A percentile compares a stretch with the other conserved stretches of the same genome.
Evolutionary conservation across 2,888 invertebrate genomes (phyloP).

Genomic region (Sialis fuliginosa): DNA sequence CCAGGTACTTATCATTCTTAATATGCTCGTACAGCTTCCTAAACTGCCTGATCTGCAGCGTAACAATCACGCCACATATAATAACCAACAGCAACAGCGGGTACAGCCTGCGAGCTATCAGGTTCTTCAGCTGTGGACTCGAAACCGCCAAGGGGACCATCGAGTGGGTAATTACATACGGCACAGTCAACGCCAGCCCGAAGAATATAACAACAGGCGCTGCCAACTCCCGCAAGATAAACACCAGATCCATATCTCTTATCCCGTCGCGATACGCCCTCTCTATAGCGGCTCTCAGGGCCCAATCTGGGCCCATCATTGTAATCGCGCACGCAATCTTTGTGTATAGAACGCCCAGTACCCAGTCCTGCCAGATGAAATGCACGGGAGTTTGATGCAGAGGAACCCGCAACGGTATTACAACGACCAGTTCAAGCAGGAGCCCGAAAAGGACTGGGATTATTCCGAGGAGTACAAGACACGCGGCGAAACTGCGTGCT

Average conservation of each 20-base stretch:
- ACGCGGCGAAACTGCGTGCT: conserved; percentile 58
- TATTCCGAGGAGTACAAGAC: conserved; percentile 65
- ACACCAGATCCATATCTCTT: conserved; percentile 76
- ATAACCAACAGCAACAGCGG: conserved; percentile 67
- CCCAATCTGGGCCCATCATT: conserved; percentile 97
- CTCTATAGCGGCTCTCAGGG: conserved; percentile 79
- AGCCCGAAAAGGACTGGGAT: conserved; percentile 86
- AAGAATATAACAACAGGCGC: conserved; percentile 78
- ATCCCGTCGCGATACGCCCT: conserved; percentile 86
- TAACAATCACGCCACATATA: conserved; percentile 47
- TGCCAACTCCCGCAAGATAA: conserved; percentile 71
- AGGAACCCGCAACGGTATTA: conserved; percentile 85
- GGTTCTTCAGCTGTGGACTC: conserved; percentile 46
- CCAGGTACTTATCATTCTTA: conserved; percentile 97
- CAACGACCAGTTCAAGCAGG: conserved; percentile 75
- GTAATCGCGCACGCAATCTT: conserved; percentile 94
- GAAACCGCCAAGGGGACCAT: conserved; percentile 48
- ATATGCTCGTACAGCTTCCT: conserved; percentile 92
- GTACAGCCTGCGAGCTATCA: conserved; percentile 74
- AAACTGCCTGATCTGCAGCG: conserved; percentile 84
- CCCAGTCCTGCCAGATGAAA: conserved; percentile 94
- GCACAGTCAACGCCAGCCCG: conserved; percentile 77
- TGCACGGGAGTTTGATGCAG: conserved; percentile 78
- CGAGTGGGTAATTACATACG: conserved; percentile 78
- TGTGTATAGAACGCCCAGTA: conserved; percentile 89